These are phyloP conservation scores for Calycopis cecrops DNA, from an alignment of 1,140 invertebrate genomes.

Conservation along the genomic window DNA sequence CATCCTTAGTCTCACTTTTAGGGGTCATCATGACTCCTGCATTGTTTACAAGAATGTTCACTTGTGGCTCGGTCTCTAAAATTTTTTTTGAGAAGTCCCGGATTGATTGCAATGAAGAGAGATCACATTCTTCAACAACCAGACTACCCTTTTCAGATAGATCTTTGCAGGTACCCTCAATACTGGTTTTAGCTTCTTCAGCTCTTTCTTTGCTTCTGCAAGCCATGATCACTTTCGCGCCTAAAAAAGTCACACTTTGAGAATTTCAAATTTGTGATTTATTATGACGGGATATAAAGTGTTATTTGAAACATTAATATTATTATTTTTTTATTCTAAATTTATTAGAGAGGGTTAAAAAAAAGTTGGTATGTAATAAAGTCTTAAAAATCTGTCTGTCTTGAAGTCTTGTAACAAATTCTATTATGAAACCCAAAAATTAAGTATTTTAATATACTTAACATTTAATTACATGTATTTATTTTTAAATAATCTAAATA, in stretches of 20 bases:
- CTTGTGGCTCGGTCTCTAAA: slow-evolving; percentile 75
- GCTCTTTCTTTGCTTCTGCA: slow-evolving; percentile 78
- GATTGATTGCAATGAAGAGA: slow-evolving; percentile 83
- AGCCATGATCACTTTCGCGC: slow-evolving; percentile 87
- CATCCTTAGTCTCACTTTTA: slow-evolving; percentile 81
- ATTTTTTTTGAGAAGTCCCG: slow-evolving; percentile 81
- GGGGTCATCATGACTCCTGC: slow-evolving; percentile 87
- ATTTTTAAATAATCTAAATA: too few species aligned
- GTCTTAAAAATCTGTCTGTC: too few species aligned
- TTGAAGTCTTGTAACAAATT: too few species aligned
- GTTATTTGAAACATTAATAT: background rate
- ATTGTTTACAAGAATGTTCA: slow-evolving; percentile 88
- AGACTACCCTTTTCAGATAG: slow-evolving; percentile 75
- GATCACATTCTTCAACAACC: slow-evolving; percentile 79
- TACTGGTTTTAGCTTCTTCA: slow-evolving; percentile 68
- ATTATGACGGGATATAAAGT: background rate
- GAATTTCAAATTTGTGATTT: too few species aligned
- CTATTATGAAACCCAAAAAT: too few species aligned
- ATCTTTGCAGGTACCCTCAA: slow-evolving; percentile 61
- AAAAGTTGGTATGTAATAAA: too few species aligned
- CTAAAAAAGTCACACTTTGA: slow-evolving; percentile 38
- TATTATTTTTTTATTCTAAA: background rate
- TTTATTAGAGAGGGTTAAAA: too few species aligned
- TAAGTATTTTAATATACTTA: too few species aligned
- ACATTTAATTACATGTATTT: too few species aligned